phyloP scores from a whole-genome alignment of 2,113 vertebrate genomes.

The Halcyon senegalensis region DNA sequence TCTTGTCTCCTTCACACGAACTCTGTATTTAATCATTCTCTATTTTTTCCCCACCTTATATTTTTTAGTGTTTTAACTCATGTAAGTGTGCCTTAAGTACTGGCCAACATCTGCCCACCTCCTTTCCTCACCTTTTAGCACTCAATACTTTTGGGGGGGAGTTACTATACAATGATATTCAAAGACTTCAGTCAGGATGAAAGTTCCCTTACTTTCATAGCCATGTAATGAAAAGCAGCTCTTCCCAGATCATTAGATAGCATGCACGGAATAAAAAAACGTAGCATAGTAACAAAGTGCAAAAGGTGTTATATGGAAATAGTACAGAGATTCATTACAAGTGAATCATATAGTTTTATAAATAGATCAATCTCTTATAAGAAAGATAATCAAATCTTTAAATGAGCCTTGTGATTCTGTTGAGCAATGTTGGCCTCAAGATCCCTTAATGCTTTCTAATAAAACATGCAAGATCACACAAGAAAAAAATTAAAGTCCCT shows the following conservation, averaged over 20 bases:
- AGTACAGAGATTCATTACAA: neutral
- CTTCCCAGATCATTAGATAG: neutral
- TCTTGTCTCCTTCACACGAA: neutral
- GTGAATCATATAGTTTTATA: neutral
- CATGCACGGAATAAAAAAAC: neutral
- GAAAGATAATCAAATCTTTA: slow-evolving; percentile 1
- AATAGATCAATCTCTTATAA: neutral
- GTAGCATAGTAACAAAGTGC: neutral
- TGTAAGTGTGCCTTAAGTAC: neutral
- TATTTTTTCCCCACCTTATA: neutral
- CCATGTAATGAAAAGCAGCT: neutral
- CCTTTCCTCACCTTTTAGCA: neutral
- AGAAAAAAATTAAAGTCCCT: slow-evolving; percentile 17
- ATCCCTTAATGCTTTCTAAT: slow-evolving; percentile 17
- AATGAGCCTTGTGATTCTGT: slow-evolving; percentile 15
- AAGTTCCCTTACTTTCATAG: neutral
- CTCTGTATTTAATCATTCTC: neutral
- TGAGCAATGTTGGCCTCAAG: neutral
- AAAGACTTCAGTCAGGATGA: neutral
- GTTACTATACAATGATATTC: neutral
- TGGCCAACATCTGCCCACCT: neutral
- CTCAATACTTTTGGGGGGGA: neutral
- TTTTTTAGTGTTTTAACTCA: neutral
- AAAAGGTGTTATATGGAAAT: neutral
- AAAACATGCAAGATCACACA: neutral